Evolutionary conservation across 2,113 vertebrate genomes (phyloP).

Genomic region (Meleagris gallopavo): DNA sequence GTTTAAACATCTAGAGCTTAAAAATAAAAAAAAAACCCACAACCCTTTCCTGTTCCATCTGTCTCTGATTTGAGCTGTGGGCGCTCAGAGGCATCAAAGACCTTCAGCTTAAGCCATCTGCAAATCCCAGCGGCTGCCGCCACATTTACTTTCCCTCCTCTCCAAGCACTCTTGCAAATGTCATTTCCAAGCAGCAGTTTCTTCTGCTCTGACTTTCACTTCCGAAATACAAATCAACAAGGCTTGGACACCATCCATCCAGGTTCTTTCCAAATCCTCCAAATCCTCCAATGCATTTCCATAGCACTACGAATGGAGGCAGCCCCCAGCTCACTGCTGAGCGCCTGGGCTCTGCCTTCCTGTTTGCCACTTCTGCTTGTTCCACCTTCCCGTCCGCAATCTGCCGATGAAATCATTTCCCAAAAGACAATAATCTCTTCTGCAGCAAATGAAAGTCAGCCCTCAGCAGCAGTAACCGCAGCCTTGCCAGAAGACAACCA

Average conservation of each 20-base stretch:
- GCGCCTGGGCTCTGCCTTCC: accelerated
- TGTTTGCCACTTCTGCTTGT: not conserved
- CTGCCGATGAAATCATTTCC: conserved; percentile 26
- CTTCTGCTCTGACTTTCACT: not conserved
- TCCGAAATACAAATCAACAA: not conserved
- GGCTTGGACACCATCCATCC: not conserved
- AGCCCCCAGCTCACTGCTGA: not conserved
- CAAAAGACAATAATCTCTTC: not conserved
- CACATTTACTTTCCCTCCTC: not conserved
- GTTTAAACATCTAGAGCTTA: not conserved
- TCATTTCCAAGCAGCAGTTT: not conserved
- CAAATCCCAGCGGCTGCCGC: not conserved
- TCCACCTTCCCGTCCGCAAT: not conserved
- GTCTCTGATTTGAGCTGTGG: not conserved
- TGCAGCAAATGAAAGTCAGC: not conserved
- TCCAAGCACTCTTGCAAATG: not conserved
- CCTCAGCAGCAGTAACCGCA: not conserved
- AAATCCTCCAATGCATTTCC: not conserved
- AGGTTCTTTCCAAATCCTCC: not conserved
- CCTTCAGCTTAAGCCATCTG: not conserved
- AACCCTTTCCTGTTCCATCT: not conserved
- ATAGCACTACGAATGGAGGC: not conserved
- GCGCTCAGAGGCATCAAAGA: not conserved
- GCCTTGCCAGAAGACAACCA: not conserved
- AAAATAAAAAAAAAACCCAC: not conserved